Evolutionary conservation across 2,888 invertebrate species (phyloP).

Genomic region (Diplolepis rosae): DNA sequence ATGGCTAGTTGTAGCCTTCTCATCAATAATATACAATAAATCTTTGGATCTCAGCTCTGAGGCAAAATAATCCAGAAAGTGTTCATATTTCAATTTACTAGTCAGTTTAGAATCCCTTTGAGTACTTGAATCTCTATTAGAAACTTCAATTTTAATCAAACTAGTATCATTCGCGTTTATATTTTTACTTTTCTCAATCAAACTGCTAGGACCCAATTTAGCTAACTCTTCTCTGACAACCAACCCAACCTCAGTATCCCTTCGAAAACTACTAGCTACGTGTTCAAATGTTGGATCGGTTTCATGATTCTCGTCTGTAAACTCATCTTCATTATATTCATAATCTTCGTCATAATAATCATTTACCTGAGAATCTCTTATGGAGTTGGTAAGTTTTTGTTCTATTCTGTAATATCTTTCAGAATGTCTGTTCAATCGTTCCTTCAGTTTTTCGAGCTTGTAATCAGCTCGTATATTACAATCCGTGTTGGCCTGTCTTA

Average conservation of each 20-base stretch:
- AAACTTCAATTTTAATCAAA: not conserved
- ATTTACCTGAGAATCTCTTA: not conserved
- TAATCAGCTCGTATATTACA: not conserved
- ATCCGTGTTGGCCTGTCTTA: not conserved
- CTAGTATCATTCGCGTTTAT: not conserved
- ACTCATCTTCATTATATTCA: not conserved
- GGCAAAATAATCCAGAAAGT: slow-evolving; percentile 8
- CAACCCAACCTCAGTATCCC: not conserved
- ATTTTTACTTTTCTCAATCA: not conserved
- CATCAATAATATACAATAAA: not conserved
- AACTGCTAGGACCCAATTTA: not conserved
- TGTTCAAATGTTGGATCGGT: not conserved
- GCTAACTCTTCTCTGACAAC: not conserved
- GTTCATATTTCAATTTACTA: not conserved
- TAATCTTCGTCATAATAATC: not conserved
- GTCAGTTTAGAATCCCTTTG: not conserved
- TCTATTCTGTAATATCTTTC: not conserved
- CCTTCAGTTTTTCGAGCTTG: not conserved
- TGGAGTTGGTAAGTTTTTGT: not conserved
- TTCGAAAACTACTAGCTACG: not conserved
- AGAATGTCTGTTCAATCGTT: not conserved
- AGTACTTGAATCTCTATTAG: not conserved
- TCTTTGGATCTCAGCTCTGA: slow-evolving; percentile 4
- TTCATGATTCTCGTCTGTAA: not conserved
- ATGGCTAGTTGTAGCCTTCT: not conserved